Percentiles rank a stretch among this genome's conserved stretches.
Conservation (phyloP, 2,113 vertebrate species). For the Mobula hypostoma region DNA sequence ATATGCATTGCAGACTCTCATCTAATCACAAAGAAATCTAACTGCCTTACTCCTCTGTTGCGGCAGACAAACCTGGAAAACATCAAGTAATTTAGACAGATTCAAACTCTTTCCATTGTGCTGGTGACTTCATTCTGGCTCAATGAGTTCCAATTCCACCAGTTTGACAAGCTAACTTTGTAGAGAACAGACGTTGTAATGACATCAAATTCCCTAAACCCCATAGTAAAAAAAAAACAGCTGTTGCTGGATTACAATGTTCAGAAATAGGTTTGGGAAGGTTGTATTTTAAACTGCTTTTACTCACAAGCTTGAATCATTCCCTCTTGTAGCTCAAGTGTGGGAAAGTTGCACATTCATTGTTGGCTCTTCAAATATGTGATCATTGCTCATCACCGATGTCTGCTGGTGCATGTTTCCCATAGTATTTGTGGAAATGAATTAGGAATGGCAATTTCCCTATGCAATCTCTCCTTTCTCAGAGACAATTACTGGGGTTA, state of each 20-base stretch:
- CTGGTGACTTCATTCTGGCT: not conserved
- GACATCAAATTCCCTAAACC: not conserved
- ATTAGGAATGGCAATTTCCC: not conserved
- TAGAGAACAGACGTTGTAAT: not conserved
- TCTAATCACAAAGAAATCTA: not conserved
- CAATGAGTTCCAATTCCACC: not conserved
- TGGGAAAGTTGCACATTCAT: not conserved
- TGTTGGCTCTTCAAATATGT: not conserved
- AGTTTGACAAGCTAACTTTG: not conserved
- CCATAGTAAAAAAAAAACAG: not conserved
- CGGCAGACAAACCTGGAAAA: not conserved
- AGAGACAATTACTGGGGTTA: not conserved
- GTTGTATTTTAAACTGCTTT: not conserved
- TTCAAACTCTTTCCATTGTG: not conserved
- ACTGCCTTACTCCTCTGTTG: not conserved
- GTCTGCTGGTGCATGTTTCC: not conserved
- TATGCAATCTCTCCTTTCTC: not conserved
- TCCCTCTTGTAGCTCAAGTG: not conserved
- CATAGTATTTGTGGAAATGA: not conserved
- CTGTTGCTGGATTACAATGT: not conserved
- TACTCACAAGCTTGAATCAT: not conserved
- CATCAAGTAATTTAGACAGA: not conserved
- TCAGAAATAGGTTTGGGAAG: not conserved
- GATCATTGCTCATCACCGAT: not conserved
- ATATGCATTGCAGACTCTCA: not conserved